Conservation (phyloP, 2,797 vertebrate genomes). For the Sebastes reedi region DNA sequence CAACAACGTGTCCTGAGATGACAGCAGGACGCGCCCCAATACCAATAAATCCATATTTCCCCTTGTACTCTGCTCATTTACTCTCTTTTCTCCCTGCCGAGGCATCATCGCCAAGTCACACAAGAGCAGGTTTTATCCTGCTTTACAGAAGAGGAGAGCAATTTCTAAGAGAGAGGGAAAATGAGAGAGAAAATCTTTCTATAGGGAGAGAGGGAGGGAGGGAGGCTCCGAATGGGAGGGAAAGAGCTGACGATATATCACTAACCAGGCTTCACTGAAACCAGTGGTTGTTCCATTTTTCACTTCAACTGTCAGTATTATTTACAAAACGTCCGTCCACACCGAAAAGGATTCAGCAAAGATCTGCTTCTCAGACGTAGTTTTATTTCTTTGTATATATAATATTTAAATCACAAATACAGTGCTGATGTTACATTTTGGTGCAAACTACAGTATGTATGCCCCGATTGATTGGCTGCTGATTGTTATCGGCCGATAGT, state of each 20-base stretch:
- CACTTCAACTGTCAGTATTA: slow-evolving; percentile 27
- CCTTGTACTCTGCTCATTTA: slow-evolving; percentile 59
- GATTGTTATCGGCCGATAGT: too few species aligned
- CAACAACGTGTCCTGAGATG: slow-evolving; percentile 57
- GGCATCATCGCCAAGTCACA: slow-evolving; percentile 50
- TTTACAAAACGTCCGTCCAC: slow-evolving; percentile 4
- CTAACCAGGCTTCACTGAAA: slow-evolving; percentile 24
- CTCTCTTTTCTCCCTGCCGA: slow-evolving; percentile 32
- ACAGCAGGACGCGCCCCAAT: slow-evolving; percentile 59
- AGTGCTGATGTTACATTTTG: neutral
- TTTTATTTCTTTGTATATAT: neutral
- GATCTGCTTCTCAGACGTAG: neutral
- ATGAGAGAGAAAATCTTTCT: slow-evolving; percentile 16
- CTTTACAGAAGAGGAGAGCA: slow-evolving; percentile 28
- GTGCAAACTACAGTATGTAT: neutral
- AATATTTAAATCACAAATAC: slow-evolving; percentile 3
- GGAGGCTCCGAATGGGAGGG: slow-evolving; percentile 6
- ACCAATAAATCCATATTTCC: slow-evolving; percentile 73
- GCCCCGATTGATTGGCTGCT: too few species aligned
- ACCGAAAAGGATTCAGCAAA: neutral
- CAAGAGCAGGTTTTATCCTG: slow-evolving; percentile 53
- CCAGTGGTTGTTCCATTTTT: slow-evolving; percentile 21
- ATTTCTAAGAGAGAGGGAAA: slow-evolving; percentile 23
- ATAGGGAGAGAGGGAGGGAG: neutral
- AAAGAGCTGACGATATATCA: slow-evolving; percentile 23